phyloP scores from a whole-genome alignment of 1,140 invertebrate species.

The Venustaconcha ellipsiformis region DNA sequence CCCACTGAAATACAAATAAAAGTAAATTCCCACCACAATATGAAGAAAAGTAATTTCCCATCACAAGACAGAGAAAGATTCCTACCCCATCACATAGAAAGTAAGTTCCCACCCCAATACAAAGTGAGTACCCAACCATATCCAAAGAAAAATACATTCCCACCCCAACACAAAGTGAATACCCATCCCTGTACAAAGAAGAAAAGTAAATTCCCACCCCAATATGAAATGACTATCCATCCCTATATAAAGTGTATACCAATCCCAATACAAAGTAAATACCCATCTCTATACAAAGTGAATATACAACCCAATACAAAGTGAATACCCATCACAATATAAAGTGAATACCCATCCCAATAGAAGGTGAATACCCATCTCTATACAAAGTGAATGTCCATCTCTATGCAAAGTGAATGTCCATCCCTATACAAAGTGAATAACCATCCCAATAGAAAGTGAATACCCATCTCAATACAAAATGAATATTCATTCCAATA shows the following conservation, averaged over 20 bases:
- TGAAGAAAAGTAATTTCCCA: not conserved
- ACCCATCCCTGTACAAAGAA: slow-evolving; percentile 71
- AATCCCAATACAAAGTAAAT: too few relatives aligned
- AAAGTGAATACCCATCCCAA: too few relatives aligned
- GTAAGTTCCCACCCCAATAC: slow-evolving; percentile 70
- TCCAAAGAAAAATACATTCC: not conserved
- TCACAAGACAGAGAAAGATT: slow-evolving; percentile 74
- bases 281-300: too few relatives aligned
- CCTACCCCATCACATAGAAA: slow-evolving; percentile 98
- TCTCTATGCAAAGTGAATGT: too few relatives aligned
- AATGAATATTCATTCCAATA: slow-evolving; percentile 98
- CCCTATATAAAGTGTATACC: slow-evolving; percentile 82
- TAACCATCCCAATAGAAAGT: not conserved
- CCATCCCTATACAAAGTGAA: not conserved
- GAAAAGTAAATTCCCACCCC: too few relatives aligned
- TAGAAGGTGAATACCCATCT: slow-evolving; percentile 96
- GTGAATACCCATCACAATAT: too few relatives aligned
- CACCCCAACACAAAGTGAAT: not conserved
- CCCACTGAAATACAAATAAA: slow-evolving; percentile 99
- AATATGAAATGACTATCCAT: slow-evolving; percentile 93
- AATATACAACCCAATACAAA: too few relatives aligned
- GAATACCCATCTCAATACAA: slow-evolving; percentile 21
- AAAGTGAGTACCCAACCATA: too few relatives aligned
- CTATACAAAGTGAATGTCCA: slow-evolving; percentile 78
- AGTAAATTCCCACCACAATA: slow-evolving; percentile 71